A percentile compares a stretch with the other conserved stretches of the same genome.
These are phyloP conservation scores for Crypturellus undulatus DNA, from an alignment of 2,113 vertebrate species.

Conservation along the genomic window DNA sequence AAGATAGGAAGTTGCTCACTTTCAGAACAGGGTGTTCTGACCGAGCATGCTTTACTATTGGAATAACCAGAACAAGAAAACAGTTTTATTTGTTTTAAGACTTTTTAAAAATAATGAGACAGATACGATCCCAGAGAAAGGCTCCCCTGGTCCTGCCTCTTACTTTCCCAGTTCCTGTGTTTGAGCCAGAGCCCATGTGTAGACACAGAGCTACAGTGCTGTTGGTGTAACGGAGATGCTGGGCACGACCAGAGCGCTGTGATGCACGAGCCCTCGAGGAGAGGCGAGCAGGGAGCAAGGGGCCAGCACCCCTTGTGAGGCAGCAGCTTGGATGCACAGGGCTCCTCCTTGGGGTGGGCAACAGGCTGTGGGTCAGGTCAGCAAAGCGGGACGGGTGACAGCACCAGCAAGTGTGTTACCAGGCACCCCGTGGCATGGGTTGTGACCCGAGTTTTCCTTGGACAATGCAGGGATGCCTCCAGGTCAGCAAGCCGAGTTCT, in stretches of 20 bases:
- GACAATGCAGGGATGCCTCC: not conserved
- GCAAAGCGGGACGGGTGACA: not conserved
- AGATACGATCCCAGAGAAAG: not conserved
- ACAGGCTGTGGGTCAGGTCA: not conserved
- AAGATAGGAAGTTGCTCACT: not conserved
- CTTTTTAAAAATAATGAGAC: not conserved
- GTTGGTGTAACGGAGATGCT: not conserved
- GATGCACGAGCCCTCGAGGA: too few species aligned
- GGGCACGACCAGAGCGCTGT: too few species aligned
- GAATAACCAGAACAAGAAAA: not conserved
- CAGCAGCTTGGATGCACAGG: not conserved
- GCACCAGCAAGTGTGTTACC: not conserved
- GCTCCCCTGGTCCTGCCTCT: not conserved
- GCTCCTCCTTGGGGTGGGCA: not conserved
- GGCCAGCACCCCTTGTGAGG: not conserved
- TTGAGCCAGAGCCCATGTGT: not conserved
- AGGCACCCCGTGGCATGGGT: too few species aligned
- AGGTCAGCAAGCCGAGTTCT: not conserved
- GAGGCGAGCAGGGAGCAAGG: not conserved
- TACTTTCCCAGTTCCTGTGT: not conserved
- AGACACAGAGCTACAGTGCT: not conserved
- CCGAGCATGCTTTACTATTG: not conserved
- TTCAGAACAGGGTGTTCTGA: not conserved
- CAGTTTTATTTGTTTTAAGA: not conserved
- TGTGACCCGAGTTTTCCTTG: not conserved